phyloP scores from a whole-genome alignment of 2,113 vertebrate genomes.

The Neogobius melanostomus region DNA sequence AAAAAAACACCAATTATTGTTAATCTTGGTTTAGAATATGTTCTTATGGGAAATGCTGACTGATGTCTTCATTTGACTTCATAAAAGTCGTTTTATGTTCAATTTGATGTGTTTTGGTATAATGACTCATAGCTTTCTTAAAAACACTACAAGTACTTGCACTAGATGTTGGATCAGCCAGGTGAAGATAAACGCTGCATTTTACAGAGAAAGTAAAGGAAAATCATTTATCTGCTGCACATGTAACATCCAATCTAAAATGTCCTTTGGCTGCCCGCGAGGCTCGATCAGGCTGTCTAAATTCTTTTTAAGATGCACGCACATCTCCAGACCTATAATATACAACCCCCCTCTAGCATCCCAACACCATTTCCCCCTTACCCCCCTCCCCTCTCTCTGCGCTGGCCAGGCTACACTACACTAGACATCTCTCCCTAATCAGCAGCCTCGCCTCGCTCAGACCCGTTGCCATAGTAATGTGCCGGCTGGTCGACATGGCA shows the following conservation, averaged over 20 bases:
- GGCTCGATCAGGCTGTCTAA: conserved; percentile 35
- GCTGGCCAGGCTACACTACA: conserved; percentile 79
- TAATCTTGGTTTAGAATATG: no score
- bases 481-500: conserved; percentile 99
- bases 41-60: no score
- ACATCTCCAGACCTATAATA: conserved; percentile 62
- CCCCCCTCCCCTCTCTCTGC: conserved; percentile 60
- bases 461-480: conserved; percentile 97
- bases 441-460: conserved; percentile 90
- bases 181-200: background rate
- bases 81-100: background rate
- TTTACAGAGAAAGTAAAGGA: conserved; percentile 18
- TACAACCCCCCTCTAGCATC: conserved; percentile 60
- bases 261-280: conserved; percentile 42
- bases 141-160: background rate
- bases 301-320: conserved; percentile 34
- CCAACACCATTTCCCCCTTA: conserved; percentile 59
- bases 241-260: conserved; percentile 38
- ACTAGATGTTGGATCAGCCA: background rate
- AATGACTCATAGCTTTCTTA: background rate
- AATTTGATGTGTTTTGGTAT: background rate
- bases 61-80: no score
- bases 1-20: no score
- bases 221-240: conserved; percentile 13
- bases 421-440: conserved; percentile 84